These are phyloP conservation scores for Alitta virens DNA, from an alignment of 2,888 invertebrate genomes.

Conservation along the genomic window DNA sequence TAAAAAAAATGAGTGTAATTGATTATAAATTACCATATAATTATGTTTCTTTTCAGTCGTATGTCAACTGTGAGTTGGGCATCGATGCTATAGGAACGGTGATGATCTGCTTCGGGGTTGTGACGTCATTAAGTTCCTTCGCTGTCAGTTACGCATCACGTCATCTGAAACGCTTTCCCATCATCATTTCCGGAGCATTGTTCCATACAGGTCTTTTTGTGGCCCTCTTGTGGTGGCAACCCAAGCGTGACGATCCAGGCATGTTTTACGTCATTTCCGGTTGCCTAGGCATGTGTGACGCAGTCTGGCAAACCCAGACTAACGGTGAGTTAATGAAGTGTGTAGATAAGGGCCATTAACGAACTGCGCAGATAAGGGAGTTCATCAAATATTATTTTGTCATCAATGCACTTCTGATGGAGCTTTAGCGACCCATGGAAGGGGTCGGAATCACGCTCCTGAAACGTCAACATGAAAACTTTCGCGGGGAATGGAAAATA, in stretches of 20 bases:
- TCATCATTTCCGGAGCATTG: constrained; percentile 52
- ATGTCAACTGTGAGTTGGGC: constrained; percentile 56
- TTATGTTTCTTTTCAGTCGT: constrained; percentile 44
- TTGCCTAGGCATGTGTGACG: constrained; percentile 56
- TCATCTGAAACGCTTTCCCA: constrained; percentile 54
- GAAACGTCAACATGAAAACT: no score
- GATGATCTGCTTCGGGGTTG: constrained; percentile 54
- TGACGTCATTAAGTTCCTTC: constrained; percentile 50
- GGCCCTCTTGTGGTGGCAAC: constrained; percentile 56
- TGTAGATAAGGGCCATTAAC: no score
- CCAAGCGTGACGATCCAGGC: constrained; percentile 48
- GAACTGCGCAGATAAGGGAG: no score
- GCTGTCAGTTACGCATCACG: constrained; percentile 51
- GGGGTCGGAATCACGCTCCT: no score
- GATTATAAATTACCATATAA: no score
- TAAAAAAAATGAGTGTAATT: no score
- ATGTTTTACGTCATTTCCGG: constrained; percentile 57
- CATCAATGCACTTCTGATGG: no score
- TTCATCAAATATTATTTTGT: no score
- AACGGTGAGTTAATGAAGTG: constrained; percentile 55
- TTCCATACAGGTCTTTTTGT: constrained; percentile 55
- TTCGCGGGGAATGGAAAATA: no score
- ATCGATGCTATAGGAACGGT: constrained; percentile 54
- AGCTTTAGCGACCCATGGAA: no score
- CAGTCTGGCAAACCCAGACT: constrained; percentile 58